phyloP scores from a whole-genome alignment of 2,113 vertebrate species.

The Arvicanthis niloticus region DNA sequence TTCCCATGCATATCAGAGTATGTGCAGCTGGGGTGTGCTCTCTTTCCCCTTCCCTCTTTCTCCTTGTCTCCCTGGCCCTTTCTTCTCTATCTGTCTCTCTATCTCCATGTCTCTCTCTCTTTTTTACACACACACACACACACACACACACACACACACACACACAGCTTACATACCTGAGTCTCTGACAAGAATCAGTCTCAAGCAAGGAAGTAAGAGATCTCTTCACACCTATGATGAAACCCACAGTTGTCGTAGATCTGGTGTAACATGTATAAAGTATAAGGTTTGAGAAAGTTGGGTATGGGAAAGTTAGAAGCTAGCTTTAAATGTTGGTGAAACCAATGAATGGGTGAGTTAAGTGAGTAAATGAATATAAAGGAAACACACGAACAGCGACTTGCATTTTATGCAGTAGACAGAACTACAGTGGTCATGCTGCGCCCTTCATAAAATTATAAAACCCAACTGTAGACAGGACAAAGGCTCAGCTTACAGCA shows the following conservation, averaged over 20 bases:
- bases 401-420: not conserved
- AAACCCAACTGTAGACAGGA: accelerated
- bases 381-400: too few species aligned
- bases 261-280: not conserved
- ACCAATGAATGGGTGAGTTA: not conserved
- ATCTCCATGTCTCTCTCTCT: not conserved
- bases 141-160: not conserved
- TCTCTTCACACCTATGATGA: not conserved
- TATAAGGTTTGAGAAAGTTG: not conserved
- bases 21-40: not conserved
- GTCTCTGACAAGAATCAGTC: not conserved
- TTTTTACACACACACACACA: not conserved
- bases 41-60: too few species aligned
- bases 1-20: not conserved
- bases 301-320: not conserved
- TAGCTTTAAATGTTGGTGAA: not conserved
- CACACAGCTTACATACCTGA: not conserved
- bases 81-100: not conserved
- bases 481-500: too few species aligned
- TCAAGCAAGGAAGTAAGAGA: not conserved
- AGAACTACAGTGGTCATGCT: not conserved
- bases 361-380: not conserved
- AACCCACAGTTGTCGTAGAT: not conserved
- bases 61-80: too few species aligned
- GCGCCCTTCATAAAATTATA: not conserved